Conservation (phyloP, 1,140 invertebrate species). For the Drosophila mauritiana region DNA sequence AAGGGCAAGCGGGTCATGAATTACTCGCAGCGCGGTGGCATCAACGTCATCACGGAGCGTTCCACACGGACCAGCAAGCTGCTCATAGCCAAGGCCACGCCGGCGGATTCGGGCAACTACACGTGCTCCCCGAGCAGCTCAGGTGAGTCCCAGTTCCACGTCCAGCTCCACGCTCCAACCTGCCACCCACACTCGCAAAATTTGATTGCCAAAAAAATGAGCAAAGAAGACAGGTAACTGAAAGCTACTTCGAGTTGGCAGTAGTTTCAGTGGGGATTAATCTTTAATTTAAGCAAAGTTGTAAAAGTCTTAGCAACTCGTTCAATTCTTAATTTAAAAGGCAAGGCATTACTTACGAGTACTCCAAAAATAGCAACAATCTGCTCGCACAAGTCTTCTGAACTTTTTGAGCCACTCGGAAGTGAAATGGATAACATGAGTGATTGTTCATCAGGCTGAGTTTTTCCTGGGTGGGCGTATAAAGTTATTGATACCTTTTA, state of each 20-base stretch:
- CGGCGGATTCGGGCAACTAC: slow-evolving; percentile 94
- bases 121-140: slow-evolving; percentile 91
- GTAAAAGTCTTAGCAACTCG: neutral
- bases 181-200: neutral
- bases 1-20: slow-evolving; percentile 94
- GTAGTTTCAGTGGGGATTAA: slow-evolving; percentile 4
- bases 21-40: slow-evolving; percentile 93
- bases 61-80: slow-evolving; percentile 92
- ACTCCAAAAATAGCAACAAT: slow-evolving; percentile 11
- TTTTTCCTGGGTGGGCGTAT: slow-evolving; percentile 8
- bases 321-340: slow-evolving; percentile 6
- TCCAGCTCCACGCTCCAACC: neutral
- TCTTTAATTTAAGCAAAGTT: slow-evolving; percentile 3
- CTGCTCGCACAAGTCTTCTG: slow-evolving; percentile 5
- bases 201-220: slow-evolving; percentile 2
- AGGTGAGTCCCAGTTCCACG: slow-evolving; percentile 77
- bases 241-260: neutral
- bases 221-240: neutral
- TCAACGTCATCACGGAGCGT: slow-evolving; percentile 94
- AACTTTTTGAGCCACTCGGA: slow-evolving; percentile 8
- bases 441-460: slow-evolving; percentile 26
- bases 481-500: slow-evolving; percentile 31
- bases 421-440: slow-evolving; percentile 10
- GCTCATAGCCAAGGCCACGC: slow-evolving; percentile 91
- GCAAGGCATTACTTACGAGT: no score